Base-by-base conservation (phyloP, 2,888 invertebrate species). In the Cephus runcator region DNA sequence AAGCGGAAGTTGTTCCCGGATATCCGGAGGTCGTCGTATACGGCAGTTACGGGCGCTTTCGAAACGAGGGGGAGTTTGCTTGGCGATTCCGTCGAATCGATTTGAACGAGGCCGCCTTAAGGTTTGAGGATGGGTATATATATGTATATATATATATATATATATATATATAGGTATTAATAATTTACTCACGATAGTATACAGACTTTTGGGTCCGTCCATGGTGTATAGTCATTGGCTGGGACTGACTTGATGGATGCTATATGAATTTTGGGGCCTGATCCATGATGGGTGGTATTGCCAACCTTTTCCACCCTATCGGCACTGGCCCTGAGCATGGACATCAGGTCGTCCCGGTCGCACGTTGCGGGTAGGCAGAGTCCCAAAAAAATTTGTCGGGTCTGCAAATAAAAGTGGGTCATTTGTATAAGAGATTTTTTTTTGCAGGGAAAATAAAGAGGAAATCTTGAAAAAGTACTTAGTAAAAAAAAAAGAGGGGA, bases 321-420 rank as follows among this genome's bases (percentile, higher is more conserved):
- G 69, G 90, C 91, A 80, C 87, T 89, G n/a, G 90, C 88, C 77
- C 90, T 83, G 75, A 91, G 80, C 87, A 91, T 88, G 77, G 91
- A 91, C 82, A 84, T 87, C 79, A 91, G 78, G 33, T 91, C 91
- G 34, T 81, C 76, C 76, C 83, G 87, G 73, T 93, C 93, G 89
- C 96, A 97, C 1, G 95, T 94, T 79, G 93, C 92, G 11, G 96
- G 97, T 83, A 96, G 91, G 88, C 96, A 97, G 88, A 96, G 94
- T 12, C 96, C 97, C 77, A 96, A 92, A 88, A 95, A 93, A 84
- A 96, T 92, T 86, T 94, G 92, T 81, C 95, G 93, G 81, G 94
- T 93, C 96, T 96, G 92, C 35, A 89, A 91, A 75, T 23, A 56
- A 56, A 56, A 23, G 6, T 23, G 56, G 9, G 23, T 56, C 23